Evolutionary conservation across 2,797 vertebrate species (phyloP), one percentile per base, ranked within the genome.

Genomic region (Toxotes lorentzi): DNA sequence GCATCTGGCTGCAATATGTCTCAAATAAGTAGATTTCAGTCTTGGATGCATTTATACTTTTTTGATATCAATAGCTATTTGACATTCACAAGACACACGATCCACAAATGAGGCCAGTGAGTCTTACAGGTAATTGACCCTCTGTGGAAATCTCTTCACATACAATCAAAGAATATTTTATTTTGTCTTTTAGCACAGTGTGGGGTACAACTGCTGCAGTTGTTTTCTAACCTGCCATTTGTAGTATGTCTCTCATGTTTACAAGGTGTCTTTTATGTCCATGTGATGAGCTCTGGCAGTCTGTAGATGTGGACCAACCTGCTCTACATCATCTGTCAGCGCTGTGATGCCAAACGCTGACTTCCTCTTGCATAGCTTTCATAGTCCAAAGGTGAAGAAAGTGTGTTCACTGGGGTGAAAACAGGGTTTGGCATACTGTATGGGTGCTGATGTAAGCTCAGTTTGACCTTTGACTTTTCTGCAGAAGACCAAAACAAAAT

Each of bases 281-380:
- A 17, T 70, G 57, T 43, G 53, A 62, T 59, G 62, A 83, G 41
- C 35, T 47, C 35, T 34, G 34, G 5, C 47, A 82, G 58, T 66
- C 69, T 70, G 60, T 5, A 3, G 19, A 70, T 79, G 61, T 73
- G 76, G 79, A 79, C 62, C 73, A 78, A 91, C 90, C 89, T 85
- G 88, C 83, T 88, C 72, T 50, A 27, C 78, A 57, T 88, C 72
- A 70, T 51, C 76, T 82, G 88, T 89, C 88, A 88, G 43, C 12
- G 40, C 64, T 1, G 65, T 1, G 45, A 47, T 66, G 61, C 56
- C 41, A 62, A 54, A 60, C 45, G 1, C 43, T 50, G 47, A 61
- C 74, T 56, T 51, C 75, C 57, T 59, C 27, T 7, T 30, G 21
- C 86, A 86, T 86, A 78, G 60, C 79, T 72, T 21, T 73, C 87